Base-by-base conservation (phyloP, 1,140 invertebrate species). In the Zaprionus davidi region DNA sequence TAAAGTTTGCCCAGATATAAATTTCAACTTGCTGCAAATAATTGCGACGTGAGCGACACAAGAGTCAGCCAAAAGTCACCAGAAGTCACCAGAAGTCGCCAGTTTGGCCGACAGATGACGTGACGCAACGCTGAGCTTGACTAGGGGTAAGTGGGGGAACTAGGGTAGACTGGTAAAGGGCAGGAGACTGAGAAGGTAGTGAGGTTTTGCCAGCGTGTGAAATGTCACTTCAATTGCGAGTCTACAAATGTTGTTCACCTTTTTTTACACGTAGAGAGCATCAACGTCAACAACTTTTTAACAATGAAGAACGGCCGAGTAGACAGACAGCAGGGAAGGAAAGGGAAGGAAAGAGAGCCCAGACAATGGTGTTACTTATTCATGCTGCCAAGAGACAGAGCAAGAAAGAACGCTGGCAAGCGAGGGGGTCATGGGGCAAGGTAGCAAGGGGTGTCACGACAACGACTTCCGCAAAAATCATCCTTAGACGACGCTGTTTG, bases 241-340 rank as follows among this genome's bases (percentile, higher is more conserved):
- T 78, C 84, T 88, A 90, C 81, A 90, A 88, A 79, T 88, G 84
- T 88, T 88, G 84, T 88, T 88, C 84, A 88, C 84, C 84, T 88
- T 88, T 22, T 83, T 86, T 81, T 84, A 78, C 81, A 88, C 84
- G 84, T 88, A 76, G 81, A 64, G 78, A 84, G 84, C 84, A 88
- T 88, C 84, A 88, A 76, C 84, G 84, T 88, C 84, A 88, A 88
- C 84, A 88, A 88, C 84, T 88, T 88, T 88, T 88, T 84, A 84
- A 88, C 84, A 88, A 88, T 72, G 74, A 53, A 60, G 62, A 71
- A 36, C 78, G 70, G 69, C 65, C 71, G 64, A 65, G 59, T 34
- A 46, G 58, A 59, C 62, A 59, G 57, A 63, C 17, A 20, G 44
- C 24, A 62, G 63, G 12, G 22, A 31, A 17, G 5, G n/a, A 15